Conservation (phyloP, 2,888 invertebrate species). For the Phyto melanocephala region DNA sequence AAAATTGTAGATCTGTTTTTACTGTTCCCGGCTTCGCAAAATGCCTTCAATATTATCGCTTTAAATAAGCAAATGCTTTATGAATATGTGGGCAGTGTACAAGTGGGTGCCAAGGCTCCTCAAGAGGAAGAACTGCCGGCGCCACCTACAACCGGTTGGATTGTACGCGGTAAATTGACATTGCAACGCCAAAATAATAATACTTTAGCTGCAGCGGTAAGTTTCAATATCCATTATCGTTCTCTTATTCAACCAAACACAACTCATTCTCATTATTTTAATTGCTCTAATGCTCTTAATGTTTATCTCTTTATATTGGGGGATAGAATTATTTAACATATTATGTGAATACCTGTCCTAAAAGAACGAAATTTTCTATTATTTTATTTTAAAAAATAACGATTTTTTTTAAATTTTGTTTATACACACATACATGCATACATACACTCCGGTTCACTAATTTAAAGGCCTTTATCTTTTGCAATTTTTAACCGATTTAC, state of each 20-base stretch:
- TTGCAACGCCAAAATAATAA: slow-evolving; percentile 74
- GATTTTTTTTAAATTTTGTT: too few species aligned
- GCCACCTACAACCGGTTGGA: slow-evolving; percentile 78
- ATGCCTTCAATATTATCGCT: slow-evolving; percentile 77
- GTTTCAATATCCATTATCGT: slow-evolving; percentile 57
- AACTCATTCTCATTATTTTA: background rate
- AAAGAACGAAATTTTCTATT: too few species aligned
- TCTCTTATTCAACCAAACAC: background rate
- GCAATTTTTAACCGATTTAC: too few species aligned
- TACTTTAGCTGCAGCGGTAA: slow-evolving; percentile 77
- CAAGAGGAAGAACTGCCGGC: slow-evolving; percentile 76
- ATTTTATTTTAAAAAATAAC: too few species aligned
- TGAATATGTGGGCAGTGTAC: slow-evolving; percentile 78
- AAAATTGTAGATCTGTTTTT: slow-evolving; percentile 71
- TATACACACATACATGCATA: too few species aligned
- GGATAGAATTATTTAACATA: too few species aligned
- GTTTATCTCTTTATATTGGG: too few species aligned
- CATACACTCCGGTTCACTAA: too few species aligned
- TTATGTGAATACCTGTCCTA: too few species aligned
- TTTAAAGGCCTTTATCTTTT: too few species aligned
- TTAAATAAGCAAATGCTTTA: slow-evolving; percentile 78
- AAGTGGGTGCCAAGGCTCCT: slow-evolving; percentile 78
- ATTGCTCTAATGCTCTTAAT: background rate
- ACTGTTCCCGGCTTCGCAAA: slow-evolving; percentile 66
- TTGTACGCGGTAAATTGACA: slow-evolving; percentile 77